These are phyloP conservation scores for Fopius arisanus DNA, from an alignment of 1,140 invertebrate species.

Conservation along the genomic window DNA sequence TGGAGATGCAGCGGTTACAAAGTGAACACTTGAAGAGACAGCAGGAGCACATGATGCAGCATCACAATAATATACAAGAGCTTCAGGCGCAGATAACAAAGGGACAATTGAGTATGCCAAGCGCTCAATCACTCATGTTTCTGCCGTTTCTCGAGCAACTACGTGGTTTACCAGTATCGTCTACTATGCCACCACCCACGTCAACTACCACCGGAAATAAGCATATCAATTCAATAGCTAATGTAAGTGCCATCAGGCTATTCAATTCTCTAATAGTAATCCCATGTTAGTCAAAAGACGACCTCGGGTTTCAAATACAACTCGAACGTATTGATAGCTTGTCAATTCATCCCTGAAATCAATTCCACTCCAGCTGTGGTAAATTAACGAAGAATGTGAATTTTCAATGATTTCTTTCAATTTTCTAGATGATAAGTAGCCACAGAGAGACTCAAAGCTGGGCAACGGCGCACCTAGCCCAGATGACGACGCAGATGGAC, in stretches of 20 bases:
- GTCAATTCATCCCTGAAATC: no score
- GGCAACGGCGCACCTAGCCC: constrained; percentile 58
- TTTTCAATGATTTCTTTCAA: neutral
- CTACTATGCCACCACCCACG: constrained; percentile 54
- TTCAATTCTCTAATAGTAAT: neutral
- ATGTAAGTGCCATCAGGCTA: constrained; percentile 48
- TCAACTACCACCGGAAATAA: constrained; percentile 61
- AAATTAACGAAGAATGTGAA: neutral
- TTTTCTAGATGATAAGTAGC: constrained; percentile 58
- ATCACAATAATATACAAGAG: constrained; percentile 66
- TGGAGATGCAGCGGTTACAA: constrained; percentile 65
- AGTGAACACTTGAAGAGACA: constrained; percentile 65
- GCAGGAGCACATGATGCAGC: constrained; percentile 65
- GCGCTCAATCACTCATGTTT: constrained; percentile 68
- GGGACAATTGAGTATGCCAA: constrained; percentile 55
- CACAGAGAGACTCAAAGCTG: constrained; percentile 55
- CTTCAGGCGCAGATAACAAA: constrained; percentile 66
- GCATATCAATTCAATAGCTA: constrained; percentile 63
- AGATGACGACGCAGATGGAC: constrained; percentile 56
- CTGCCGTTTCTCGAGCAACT: constrained; percentile 70
- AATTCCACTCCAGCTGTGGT: no score
- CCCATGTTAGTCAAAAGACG: no score
- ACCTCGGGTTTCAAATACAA: no score
- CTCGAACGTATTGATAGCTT: no score
- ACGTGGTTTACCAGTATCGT: constrained; percentile 56